phyloP scores from a whole-genome alignment of 1,140 invertebrate species.

The Pogonomyrmex californicus region DNA sequence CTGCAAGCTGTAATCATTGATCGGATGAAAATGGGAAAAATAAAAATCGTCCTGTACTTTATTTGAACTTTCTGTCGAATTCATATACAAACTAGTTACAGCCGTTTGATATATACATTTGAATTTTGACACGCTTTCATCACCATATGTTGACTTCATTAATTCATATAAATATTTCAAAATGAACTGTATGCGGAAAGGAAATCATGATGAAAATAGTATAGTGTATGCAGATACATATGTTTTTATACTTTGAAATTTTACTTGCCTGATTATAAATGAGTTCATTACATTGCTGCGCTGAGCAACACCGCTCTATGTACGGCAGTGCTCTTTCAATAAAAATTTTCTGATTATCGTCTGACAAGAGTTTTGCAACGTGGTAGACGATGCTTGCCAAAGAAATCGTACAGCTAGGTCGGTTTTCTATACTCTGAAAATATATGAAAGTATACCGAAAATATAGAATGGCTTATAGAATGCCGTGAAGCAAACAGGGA shows the following conservation, averaged over 20 bases:
- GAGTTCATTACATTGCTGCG: slow-evolving; percentile 93
- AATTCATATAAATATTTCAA: slow-evolving; percentile 88
- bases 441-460: too few relatives aligned
- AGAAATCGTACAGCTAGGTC: slow-evolving; percentile 87
- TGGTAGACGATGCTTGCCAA: slow-evolving; percentile 87
- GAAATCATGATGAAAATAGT: not conserved
- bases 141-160: slow-evolving; percentile 79
- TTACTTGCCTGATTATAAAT: slow-evolving; percentile 90
- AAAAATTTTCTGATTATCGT: slow-evolving; percentile 78
- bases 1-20: slow-evolving; percentile 88
- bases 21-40: slow-evolving; percentile 87
- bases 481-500: too few relatives aligned
- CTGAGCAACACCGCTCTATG: slow-evolving; percentile 92
- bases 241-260: not conserved
- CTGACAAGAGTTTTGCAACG: slow-evolving; percentile 78
- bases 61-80: slow-evolving; percentile 86
- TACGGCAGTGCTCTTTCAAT: slow-evolving; percentile 84
- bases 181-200: slow-evolving; percentile 80
- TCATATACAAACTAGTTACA: slow-evolving; percentile 81
- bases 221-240: not conserved
- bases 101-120: slow-evolving; percentile 80
- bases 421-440: slow-evolving; percentile 82
- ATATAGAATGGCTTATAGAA: too few relatives aligned
- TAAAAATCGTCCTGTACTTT: slow-evolving; percentile 89
- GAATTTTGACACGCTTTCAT: slow-evolving; percentile 85